Percentiles rank a stretch among this genome's conserved stretches.
phyloP scores from a whole-genome alignment of 2,113 vertebrate species.

The Sitta europaea region DNA sequence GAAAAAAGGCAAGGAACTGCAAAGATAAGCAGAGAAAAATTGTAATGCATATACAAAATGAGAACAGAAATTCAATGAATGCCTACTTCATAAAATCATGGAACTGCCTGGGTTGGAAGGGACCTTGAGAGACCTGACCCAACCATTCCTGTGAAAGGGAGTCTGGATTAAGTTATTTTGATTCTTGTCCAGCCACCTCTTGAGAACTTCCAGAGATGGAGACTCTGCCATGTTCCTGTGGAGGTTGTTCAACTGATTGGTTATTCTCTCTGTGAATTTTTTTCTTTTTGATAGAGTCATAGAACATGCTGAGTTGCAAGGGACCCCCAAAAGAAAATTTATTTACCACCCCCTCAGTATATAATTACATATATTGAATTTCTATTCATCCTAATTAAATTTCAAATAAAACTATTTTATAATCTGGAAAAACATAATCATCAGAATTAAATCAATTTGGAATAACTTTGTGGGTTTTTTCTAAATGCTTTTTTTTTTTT shows the following conservation, averaged over 20 bases:
- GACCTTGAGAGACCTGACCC: not conserved
- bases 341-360: not conserved
- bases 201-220: not conserved
- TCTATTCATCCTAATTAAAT: not conserved
- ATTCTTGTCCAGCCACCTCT: not conserved
- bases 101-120: not conserved
- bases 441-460: not conserved
- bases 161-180: not conserved
- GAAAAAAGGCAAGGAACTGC: not conserved
- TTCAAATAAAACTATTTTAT: not conserved
- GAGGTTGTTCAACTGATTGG: not conserved
- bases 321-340: not conserved
- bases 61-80: not conserved
- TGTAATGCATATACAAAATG: not conserved
- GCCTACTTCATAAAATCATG: not conserved
- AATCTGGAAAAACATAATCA: not conserved
- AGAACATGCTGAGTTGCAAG: not conserved
- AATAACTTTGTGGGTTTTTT: not conserved
- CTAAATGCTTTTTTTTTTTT: not conserved
- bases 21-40: not conserved
- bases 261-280: not conserved
- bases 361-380: not conserved
- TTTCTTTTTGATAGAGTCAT: not conserved
- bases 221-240: rapidly evolving
- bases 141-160: not conserved